These are phyloP conservation scores for Cheilosia vulpina DNA, from an alignment of 2,888 invertebrate species.

Conservation along the genomic window DNA sequence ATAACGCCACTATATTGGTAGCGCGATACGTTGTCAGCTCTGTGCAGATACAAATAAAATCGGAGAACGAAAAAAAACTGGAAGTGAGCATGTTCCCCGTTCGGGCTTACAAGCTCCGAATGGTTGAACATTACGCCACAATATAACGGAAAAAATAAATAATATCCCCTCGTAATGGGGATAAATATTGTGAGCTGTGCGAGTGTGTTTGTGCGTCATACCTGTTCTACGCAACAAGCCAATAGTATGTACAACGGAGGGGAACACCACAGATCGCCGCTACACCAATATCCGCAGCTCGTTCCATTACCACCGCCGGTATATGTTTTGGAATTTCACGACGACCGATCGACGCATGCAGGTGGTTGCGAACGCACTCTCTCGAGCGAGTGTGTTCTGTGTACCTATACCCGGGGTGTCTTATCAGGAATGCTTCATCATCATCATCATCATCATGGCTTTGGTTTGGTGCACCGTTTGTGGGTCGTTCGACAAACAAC, in stretches of 20 bases:
- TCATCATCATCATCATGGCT: constrained; percentile 1
- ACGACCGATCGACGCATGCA: constrained; percentile 43
- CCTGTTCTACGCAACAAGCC: constrained; percentile 73
- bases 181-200: constrained; percentile 36
- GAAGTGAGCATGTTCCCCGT: constrained; percentile 60
- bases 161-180: constrained; percentile 66
- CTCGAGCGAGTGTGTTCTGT: constrained; percentile 2
- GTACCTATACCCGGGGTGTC: constrained; percentile 21
- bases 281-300: constrained; percentile 18
- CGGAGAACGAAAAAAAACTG: constrained; percentile 37
- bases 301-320: constrained; percentile 18
- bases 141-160: constrained; percentile 74
- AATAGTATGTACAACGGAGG: neutral
- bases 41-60: constrained; percentile 46
- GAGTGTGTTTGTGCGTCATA: constrained; percentile 52
- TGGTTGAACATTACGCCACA: constrained; percentile 61
- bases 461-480: constrained; percentile 54
- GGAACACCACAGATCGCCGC: neutral
- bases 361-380: constrained; percentile 63
- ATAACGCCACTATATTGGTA: constrained; percentile 44
- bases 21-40: constrained; percentile 39
- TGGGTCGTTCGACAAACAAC: constrained; percentile 53
- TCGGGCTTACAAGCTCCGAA: constrained; percentile 48
- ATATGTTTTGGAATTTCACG: constrained; percentile 21
- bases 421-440: constrained; percentile 63